These are phyloP conservation scores for Calephelis nemesis DNA, from an alignment of 1,140 invertebrate species.

Conservation along the genomic window DNA sequence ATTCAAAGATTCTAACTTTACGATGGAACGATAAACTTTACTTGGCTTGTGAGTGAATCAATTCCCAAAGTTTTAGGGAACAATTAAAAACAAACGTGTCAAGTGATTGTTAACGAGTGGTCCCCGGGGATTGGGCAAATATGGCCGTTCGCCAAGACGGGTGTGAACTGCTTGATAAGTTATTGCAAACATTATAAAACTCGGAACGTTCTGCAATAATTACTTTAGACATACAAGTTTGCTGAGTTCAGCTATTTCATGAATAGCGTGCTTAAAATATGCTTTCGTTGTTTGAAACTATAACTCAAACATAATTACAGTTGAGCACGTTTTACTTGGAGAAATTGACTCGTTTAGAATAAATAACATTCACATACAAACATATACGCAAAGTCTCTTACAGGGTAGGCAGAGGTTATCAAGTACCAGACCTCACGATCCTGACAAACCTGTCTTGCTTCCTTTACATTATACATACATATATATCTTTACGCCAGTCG, in stretches of 20 bases:
- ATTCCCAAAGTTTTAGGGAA: constrained; percentile 26
- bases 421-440: no score
- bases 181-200: constrained; percentile 39
- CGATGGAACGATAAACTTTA: constrained; percentile 38
- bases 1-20: constrained; percentile 47
- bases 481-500: no score
- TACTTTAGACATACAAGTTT: constrained; percentile 31
- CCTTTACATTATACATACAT: no score
- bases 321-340: constrained; percentile 49
- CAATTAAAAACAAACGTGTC: constrained; percentile 23
- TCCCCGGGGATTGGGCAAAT: constrained; percentile 24
- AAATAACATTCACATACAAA: constrained; percentile 27
- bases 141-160: constrained; percentile 51
- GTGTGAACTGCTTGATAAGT: constrained; percentile 39
- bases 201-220: constrained; percentile 30
- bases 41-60: constrained; percentile 27
- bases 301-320: constrained; percentile 60
- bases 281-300: constrained; percentile 10
- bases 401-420: no score
- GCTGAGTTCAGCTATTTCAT: constrained; percentile 44
- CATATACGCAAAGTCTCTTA: no score
- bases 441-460: no score
- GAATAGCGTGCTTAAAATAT: constrained; percentile 50
- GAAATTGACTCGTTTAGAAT: constrained; percentile 56
- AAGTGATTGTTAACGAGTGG: constrained; percentile 21